Conservation (phyloP, 2,888 invertebrate genomes). For the Torymus texanus region DNA sequence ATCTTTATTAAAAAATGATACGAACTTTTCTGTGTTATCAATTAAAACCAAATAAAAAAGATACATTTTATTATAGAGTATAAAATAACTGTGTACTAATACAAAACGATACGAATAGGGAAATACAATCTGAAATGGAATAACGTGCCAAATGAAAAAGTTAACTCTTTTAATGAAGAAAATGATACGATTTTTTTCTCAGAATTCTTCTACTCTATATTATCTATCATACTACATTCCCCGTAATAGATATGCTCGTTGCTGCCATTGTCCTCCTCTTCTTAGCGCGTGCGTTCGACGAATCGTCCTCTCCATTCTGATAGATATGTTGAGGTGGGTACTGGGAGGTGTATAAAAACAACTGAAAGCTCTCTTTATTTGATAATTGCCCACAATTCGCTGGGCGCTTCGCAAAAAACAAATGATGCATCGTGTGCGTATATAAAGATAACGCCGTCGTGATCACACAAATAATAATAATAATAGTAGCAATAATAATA, state of each 20-base stretch:
- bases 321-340: slow-evolving; percentile 16
- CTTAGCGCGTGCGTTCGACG: neutral
- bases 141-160: neutral
- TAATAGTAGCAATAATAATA: neutral
- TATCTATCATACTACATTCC: slow-evolving; percentile 14
- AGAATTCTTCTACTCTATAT: slow-evolving; percentile 19
- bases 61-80: too few relatives aligned
- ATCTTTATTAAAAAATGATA: slow-evolving; percentile 12
- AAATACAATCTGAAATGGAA: neutral
- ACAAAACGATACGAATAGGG: slow-evolving; percentile 13
- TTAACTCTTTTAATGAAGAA: slow-evolving; percentile 2
- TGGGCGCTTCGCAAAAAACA: neutral
- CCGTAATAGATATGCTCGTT: slow-evolving; percentile 11
- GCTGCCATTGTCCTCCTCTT: slow-evolving; percentile 1
- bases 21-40: too few relatives aligned
- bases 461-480: slow-evolving; percentile 8
- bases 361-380: slow-evolving; percentile 50
- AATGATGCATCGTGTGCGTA: slow-evolving; percentile 16
- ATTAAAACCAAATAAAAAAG: too few relatives aligned
- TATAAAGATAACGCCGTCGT: slow-evolving; percentile 1
- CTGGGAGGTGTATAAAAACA: slow-evolving; percentile 13
- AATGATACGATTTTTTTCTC: slow-evolving; percentile 49
- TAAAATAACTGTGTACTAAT: too few relatives aligned
- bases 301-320: slow-evolving; percentile 1
- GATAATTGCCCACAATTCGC: slow-evolving; percentile 39